Percentiles rank a stretch among this genome's conserved stretches.
phyloP scores from a whole-genome alignment of 2,113 vertebrate species.

The Apteryx mantelli region DNA sequence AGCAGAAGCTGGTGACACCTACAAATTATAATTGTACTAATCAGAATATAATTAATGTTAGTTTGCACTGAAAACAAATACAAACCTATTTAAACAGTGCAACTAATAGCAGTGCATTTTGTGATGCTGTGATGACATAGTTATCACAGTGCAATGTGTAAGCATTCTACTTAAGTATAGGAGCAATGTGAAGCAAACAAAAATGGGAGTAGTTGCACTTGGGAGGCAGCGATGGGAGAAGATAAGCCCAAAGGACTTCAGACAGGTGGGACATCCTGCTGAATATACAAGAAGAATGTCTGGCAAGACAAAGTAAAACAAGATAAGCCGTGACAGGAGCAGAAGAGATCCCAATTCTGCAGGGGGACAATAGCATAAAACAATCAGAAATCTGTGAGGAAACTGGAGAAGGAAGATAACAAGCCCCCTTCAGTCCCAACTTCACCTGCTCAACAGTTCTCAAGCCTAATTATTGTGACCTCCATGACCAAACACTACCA shows the following conservation, averaged over 20 bases:
- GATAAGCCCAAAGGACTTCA: background rate
- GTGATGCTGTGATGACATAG: background rate
- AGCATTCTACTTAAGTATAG: background rate
- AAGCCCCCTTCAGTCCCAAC: background rate
- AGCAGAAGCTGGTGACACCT: accelerated
- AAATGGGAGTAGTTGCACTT: background rate
- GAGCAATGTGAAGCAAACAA: accelerated
- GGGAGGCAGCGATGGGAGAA: background rate
- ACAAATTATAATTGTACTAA: background rate
- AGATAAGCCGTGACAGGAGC: background rate
- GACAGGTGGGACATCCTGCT: background rate
- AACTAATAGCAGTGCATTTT: background rate
- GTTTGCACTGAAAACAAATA: background rate
- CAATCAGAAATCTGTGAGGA: background rate
- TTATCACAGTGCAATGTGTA: background rate
- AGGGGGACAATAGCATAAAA: accelerated
- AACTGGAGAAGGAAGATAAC: accelerated
- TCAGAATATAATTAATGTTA: background rate
- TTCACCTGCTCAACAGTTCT: background rate
- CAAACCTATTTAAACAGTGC: background rate
- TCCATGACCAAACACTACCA: too few species aligned
- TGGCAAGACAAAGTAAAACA: background rate
- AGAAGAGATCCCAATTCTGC: background rate
- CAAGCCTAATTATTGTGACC: background rate
- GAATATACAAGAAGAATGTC: background rate